These are phyloP conservation scores for Vulpes ferrilata DNA, from an alignment of 2,113 vertebrate species.

Conservation along the genomic window DNA sequence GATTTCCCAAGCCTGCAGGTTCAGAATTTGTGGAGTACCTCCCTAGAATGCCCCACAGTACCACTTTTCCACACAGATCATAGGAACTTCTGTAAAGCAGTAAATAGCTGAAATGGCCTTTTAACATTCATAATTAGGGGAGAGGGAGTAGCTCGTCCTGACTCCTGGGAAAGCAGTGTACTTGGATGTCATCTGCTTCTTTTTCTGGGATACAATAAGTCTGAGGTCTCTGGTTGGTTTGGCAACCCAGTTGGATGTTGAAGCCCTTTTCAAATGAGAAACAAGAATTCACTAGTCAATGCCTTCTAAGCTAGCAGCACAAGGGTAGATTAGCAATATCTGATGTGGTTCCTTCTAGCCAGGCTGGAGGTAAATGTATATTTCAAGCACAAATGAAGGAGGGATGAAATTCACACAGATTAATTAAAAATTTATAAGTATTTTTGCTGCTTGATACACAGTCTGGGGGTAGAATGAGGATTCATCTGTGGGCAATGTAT, in stretches of 20 bases:
- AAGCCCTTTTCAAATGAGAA: neutral
- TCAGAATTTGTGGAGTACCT: neutral
- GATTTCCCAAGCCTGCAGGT: neutral
- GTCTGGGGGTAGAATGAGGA: neutral
- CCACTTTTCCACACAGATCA: neutral
- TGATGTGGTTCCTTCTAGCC: neutral
- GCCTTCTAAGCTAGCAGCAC: neutral
- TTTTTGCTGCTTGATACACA: neutral
- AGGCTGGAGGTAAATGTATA: neutral
- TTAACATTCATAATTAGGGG: neutral
- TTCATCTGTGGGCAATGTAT: neutral
- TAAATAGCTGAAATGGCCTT: neutral
- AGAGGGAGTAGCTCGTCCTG: neutral
- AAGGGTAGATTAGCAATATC: neutral
- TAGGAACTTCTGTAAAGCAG: neutral
- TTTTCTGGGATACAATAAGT: neutral
- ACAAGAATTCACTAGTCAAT: neutral
- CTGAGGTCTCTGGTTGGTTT: neutral
- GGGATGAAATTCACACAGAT: neutral
- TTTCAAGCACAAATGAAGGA: neutral
- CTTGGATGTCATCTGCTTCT: neutral
- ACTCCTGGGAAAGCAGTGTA: neutral
- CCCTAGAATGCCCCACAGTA: neutral
- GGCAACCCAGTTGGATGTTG: neutral
- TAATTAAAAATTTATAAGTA: neutral